A percentile compares a stretch with the other conserved stretches of the same genome.
phyloP scores from a whole-genome alignment of 2,888 invertebrate species.

The Brachyptera putata region DNA sequence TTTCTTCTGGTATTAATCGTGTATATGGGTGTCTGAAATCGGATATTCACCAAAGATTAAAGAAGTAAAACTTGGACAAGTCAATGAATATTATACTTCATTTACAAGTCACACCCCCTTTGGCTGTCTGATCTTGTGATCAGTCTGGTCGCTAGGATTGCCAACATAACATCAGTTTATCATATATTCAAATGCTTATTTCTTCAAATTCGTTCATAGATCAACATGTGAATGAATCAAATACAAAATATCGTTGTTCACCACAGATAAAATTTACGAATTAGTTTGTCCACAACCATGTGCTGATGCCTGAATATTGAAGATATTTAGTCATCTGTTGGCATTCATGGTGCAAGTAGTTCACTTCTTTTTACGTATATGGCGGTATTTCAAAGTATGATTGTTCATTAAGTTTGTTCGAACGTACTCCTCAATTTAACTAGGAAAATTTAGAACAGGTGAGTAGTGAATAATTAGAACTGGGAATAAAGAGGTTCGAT shows the following conservation, averaged over 20 bases:
- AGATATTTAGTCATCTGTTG: not conserved
- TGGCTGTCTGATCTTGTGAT: constrained; percentile 12
- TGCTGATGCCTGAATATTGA: no score
- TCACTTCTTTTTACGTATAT: no score
- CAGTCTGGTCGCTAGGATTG: not conserved
- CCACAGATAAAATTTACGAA: not conserved
- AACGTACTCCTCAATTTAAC: no score
- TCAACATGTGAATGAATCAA: no score
- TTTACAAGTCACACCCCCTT: constrained; percentile 21
- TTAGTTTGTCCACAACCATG: no score
- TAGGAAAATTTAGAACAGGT: no score
- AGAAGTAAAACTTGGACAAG: no score
- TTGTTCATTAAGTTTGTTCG: no score
- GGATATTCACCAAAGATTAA: constrained; percentile 58
- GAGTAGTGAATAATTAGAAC: not conserved
- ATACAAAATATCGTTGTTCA: not conserved
- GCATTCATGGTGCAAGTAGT: not conserved
- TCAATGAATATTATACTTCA: constrained; percentile 33
- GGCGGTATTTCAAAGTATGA: no score
- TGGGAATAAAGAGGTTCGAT: no score
- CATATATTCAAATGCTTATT: no score
- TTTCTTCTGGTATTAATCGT: constrained; percentile 7
- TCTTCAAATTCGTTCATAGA: no score
- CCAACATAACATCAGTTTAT: constrained; percentile 6
- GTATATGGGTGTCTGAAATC: constrained; percentile 28